Evolutionary conservation across 1,140 invertebrate species (phyloP), one percentile per base, ranked within the genome.

Genomic region (Prorops nasuta): DNA sequence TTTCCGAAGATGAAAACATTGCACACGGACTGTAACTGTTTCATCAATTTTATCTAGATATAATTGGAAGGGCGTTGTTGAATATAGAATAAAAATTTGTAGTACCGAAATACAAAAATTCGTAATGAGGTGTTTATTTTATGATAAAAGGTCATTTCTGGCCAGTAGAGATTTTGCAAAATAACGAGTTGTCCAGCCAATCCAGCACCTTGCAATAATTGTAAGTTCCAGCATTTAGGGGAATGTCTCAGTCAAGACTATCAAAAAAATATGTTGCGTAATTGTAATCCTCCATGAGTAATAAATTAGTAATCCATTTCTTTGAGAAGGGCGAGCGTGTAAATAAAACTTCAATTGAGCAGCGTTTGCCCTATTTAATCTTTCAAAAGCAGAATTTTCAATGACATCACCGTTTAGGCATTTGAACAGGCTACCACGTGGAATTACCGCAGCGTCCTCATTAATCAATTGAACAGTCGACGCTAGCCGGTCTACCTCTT

Each of bases 201-300:
- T n/a, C n/a, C n/a, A n/a, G n/a, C 24, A 4, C 10, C 4, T 28
- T 4, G 71, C 8, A 82, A 76, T n/a, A n/a, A n/a, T 35, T 87
- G 84, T 12, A 86, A 47, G 49, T 70, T 80, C 86, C 86, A 88
- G 54, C 82, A 2, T 80, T 83, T 58, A 74, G 72, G 0, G 86
- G 86, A 14, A 84, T 76, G 57, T 87, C 85, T 51, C 76, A 71
- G 48, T 87, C 86, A 12, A 88, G 81, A 1, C 85, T 82, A 63
- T 90, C 88, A 21, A 91, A 67, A 65, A 91, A 91, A 69, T 91
- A 88, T 44, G 86, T 76, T 3, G 86, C 81, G 54, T 87, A 89
- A 72, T 90, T 89, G 52, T 90, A 91, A 71, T 91, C 87, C 34
- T 77, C 48, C 86, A 78, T 1, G 83, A 86, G 0, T 86, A 70